phyloP scores from a whole-genome alignment of 2,797 vertebrate species.

The Periparus ater region DNA sequence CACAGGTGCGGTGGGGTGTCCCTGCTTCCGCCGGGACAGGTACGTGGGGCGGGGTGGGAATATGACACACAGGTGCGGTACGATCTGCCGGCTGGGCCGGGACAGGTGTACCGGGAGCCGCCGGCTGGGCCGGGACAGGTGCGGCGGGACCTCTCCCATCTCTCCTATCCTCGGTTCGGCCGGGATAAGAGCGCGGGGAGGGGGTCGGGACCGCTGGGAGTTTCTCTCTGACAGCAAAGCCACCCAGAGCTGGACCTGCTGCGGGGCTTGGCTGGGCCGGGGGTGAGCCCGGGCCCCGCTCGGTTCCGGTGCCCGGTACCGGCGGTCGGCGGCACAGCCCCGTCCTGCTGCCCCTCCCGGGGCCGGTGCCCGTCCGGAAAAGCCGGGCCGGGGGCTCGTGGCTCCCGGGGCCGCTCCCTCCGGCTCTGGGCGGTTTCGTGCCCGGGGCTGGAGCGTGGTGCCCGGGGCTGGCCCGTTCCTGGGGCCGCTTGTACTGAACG shows the following conservation, averaged over 20 bases:
- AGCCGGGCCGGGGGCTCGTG: neutral
- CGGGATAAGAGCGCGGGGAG: no score
- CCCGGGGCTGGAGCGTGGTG: neutral
- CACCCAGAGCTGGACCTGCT: rapidly evolving
- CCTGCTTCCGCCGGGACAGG: neutral
- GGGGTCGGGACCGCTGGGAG: rapidly evolving
- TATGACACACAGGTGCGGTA: neutral
- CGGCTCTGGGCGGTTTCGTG: neutral
- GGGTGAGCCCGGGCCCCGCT: rapidly evolving
- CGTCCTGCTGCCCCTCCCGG: neutral
- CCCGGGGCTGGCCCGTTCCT: neutral
- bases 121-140: neutral
- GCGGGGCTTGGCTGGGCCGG: neutral
- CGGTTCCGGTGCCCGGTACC: no score
- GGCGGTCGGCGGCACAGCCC: neutral
- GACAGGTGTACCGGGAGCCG: neutral
- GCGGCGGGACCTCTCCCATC: neutral
- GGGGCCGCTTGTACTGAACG: neutral
- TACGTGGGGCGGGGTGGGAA: neutral
- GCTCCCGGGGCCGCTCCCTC: neutral
- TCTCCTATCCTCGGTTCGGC: no score
- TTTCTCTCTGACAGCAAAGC: rapidly evolving
- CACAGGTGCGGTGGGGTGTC: neutral
- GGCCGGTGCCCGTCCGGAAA: no score
- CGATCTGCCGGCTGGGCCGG: neutral